Percentiles rank a stretch among this genome's conserved stretches.
phyloP scores from a whole-genome alignment of 2,797 vertebrate species.

The Petrocephalus schoutedeni region DNA sequence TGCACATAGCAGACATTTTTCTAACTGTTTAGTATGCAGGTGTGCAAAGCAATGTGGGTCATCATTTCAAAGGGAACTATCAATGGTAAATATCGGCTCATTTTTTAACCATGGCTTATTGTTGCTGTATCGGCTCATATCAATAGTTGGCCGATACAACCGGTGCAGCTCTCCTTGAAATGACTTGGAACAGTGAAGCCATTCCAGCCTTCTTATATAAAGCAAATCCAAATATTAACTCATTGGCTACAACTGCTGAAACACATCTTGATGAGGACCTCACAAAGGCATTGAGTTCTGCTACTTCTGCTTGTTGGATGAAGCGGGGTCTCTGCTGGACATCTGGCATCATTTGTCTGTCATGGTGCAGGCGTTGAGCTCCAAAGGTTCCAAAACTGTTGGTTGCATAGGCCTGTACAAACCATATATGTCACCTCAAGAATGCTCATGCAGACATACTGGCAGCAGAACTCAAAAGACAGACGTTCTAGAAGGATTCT shows the following conservation, averaged over 20 bases:
- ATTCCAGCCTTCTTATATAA: neutral
- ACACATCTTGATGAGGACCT: neutral
- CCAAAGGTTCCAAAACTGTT: constrained; percentile 28
- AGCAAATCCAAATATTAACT: neutral
- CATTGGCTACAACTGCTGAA: neutral
- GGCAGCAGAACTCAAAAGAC: neutral
- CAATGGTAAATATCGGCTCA: too few species aligned
- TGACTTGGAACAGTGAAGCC: neutral
- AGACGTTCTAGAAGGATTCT: neutral
- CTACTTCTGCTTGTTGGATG: neutral
- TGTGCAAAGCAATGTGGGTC: too few species aligned
- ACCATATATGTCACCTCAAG: neutral
- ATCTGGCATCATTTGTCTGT: neutral
- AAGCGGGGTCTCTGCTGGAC: neutral
- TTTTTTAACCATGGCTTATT: too few species aligned
- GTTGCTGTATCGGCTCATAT: too few species aligned
- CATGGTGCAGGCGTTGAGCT: neutral
- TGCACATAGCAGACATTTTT: too few species aligned
- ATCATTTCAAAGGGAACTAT: too few species aligned
- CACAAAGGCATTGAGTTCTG: neutral
- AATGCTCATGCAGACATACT: neutral
- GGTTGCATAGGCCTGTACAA: neutral
- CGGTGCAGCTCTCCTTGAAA: too few species aligned
- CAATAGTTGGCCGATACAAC: too few species aligned
- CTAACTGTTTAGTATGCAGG: too few species aligned